Base-by-base conservation (phyloP, 2,113 vertebrate species). In the Halcyon senegalensis region DNA sequence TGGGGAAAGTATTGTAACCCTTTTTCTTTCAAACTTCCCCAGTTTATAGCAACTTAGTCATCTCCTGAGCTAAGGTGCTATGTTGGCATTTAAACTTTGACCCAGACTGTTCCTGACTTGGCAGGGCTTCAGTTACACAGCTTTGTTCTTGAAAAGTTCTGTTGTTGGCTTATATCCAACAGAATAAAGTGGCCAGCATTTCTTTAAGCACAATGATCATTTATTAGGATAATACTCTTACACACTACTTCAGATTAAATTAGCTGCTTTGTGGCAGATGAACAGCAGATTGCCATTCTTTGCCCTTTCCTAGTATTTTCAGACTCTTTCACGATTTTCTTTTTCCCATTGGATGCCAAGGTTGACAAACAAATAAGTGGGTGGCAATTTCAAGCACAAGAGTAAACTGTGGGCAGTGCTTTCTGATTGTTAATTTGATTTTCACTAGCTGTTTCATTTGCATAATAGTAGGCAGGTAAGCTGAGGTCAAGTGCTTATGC, bases 341-440 rank as follows among this genome's bases (percentile, higher is more conserved):
- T 25, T 35, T 77, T 83, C 46, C 73, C 59, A 68, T 39, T 82
- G 84, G 76, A 87, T 79, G 56, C 63, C 79, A 55, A 64, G 80
- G 62, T 95, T 93, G 96, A 94, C 73, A 94, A 95, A 94, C 59
- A 96, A 93, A 87, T 80, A 97, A 96, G 74, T 64, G 56, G 73
- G 70, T 87, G 89, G 87, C 73, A 95, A 62, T 84, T 90, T 84
- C 44, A 84, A 66, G 77, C 41, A 93, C 55, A 94, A 91, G 96
- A 50, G 37, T 55, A 85, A 93, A 35, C 33, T 70, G 82, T 50
- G 81, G 35, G 76, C 75, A 94, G 93, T 70, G 48, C 28, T 70
- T 95, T 96, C 83, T 59, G 77, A 89, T 23, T 48, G 82, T 87
- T 93, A 76, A 87, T 94, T 94, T 94, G 74, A 90, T 95, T 96